phyloP scores from a whole-genome alignment of 1,140 invertebrate species.

The Macrostomum lignano region DNA sequence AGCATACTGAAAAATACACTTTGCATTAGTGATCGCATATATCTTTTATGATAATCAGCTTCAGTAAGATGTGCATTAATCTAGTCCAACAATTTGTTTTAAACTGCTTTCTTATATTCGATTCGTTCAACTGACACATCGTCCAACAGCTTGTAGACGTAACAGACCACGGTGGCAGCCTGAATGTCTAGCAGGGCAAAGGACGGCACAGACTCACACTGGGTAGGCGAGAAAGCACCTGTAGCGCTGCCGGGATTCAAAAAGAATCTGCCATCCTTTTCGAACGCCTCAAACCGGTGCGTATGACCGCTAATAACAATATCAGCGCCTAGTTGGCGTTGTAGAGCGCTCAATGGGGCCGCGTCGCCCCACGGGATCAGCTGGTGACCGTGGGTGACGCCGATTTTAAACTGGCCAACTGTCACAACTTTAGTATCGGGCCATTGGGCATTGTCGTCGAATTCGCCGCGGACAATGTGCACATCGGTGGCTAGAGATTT shows the following conservation, averaged over 20 bases:
- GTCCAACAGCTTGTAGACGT: conserved; percentile 81
- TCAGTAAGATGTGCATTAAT: no score
- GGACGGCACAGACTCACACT: conserved; percentile 48
- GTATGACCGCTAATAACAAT: conserved; percentile 94
- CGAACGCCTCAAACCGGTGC: conserved; percentile 88
- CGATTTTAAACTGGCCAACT: conserved; percentile 89
- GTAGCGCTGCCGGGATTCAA: conserved; percentile 97
- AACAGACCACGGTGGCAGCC: conserved; percentile 78
- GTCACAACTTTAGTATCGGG: conserved; percentile 94
- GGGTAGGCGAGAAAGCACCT: conserved; percentile 71
- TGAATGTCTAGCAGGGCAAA: conserved; percentile 98
- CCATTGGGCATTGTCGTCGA: conserved; percentile 82
- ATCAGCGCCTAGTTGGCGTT: conserved; percentile 86
- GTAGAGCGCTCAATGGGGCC: conserved; percentile 62
- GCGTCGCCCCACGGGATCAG: conserved; percentile 87
- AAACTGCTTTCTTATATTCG: conserved; percentile 46
- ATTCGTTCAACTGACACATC: conserved; percentile 96
- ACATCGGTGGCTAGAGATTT: conserved; percentile 91
- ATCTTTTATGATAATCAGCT: no score
- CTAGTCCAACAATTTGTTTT: no score
- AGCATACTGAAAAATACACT: no score
- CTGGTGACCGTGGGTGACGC: conserved; percentile 74
- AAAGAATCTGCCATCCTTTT: conserved; percentile 93
- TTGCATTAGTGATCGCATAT: no score
- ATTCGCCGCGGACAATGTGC: conserved; percentile 86